Conservation (phyloP, 2,797 vertebrate genomes). For the Leuciscus waleckii region DNA sequence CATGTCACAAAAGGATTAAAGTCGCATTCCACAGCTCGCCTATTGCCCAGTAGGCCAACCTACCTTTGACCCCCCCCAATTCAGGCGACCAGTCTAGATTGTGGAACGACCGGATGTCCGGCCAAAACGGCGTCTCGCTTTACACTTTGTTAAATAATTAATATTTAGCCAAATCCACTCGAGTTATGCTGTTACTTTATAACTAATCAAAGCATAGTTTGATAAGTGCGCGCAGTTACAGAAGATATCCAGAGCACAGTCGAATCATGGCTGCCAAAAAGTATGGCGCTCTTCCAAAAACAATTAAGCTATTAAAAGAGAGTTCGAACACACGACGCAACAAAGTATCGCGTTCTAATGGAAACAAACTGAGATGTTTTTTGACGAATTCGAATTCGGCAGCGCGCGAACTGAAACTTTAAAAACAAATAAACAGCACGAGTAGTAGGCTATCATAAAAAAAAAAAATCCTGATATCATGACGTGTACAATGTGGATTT, state of each 20-base stretch:
- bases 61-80: slow-evolving; percentile 48
- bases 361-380: not conserved
- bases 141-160: slow-evolving; percentile 45
- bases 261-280: slow-evolving; percentile 41
- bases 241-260: not conserved
- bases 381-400: not conserved
- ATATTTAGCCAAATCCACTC: not conserved
- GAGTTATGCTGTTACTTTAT: not conserved
- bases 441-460: not conserved
- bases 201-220: not conserved
- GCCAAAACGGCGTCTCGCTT: slow-evolving; percentile 40
- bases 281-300: slow-evolving; percentile 59
- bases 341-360: not conserved
- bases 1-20: not conserved
- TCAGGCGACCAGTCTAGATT: not conserved
- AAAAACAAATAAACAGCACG: not conserved
- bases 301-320: slow-evolving; percentile 50
- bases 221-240: not conserved
- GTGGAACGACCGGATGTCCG: slow-evolving; percentile 59
- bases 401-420: not conserved
- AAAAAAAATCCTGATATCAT: slow-evolving; percentile 35
- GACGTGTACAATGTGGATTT: slow-evolving; percentile 61
- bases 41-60: slow-evolving; percentile 18
- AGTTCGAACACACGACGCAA: slow-evolving; percentile 4
- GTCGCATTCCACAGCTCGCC: not conserved